These are phyloP conservation scores for Zhuqinia jingwanae DNA, from an alignment of 2,888 invertebrate species.

Conservation along the genomic window DNA sequence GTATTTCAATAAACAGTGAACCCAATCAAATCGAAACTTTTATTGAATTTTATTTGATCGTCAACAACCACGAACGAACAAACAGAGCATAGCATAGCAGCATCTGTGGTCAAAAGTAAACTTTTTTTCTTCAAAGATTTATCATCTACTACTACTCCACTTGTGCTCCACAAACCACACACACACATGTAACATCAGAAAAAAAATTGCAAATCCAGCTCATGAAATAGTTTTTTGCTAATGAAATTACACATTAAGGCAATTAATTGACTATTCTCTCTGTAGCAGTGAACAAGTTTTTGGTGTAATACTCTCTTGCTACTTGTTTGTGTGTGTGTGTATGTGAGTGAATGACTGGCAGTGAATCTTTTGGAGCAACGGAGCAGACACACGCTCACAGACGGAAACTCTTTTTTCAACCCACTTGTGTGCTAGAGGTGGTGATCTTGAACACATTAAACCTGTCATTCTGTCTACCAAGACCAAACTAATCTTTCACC, in stretches of 20 bases:
- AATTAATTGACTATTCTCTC: constrained; percentile 60
- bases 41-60: constrained; percentile 33
- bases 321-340: constrained; percentile 6
- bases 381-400: not conserved
- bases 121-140: constrained; percentile 46
- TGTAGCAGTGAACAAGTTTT: constrained; percentile 9
- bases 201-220: constrained; percentile 38
- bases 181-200: constrained; percentile 16
- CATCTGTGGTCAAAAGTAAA: constrained; percentile 42
- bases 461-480: constrained; percentile 61
- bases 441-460: constrained; percentile 69
- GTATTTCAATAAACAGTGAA: constrained; percentile 27
- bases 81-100: not conserved
- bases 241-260: constrained; percentile 65
- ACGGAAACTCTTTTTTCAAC: not conserved
- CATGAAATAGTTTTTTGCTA: constrained; percentile 46
- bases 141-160: not conserved
- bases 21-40: constrained; percentile 32
- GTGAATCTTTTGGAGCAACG: constrained; percentile 32
- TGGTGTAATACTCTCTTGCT: constrained; percentile 1
- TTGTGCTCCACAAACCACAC: not conserved
- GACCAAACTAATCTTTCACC: constrained; percentile 57
- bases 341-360: constrained; percentile 39
- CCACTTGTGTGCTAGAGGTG: constrained; percentile 35
- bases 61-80: not conserved